A percentile compares a stretch with the other conserved stretches of the same genome.
Conservation (phyloP, 2,797 vertebrate genomes). For the Chaetophractus vellerosus region DNA sequence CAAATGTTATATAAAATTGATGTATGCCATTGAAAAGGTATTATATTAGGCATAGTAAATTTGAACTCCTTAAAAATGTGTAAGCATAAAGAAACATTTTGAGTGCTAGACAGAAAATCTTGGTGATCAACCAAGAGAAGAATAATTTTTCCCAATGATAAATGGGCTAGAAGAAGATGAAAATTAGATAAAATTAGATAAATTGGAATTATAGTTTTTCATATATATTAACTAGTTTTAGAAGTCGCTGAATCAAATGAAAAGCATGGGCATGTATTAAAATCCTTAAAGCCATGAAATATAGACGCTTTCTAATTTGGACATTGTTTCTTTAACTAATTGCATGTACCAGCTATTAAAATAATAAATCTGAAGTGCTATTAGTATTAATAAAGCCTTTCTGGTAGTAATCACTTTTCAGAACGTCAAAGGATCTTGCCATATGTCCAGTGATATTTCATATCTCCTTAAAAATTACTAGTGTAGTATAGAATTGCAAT, state of each 20-base stretch:
- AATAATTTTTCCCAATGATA: neutral
- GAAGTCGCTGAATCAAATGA: constrained; percentile 1
- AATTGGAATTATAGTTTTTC: constrained; percentile 7
- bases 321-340: constrained; percentile 30
- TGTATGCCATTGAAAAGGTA: neutral
- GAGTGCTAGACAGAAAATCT: constrained; percentile 11
- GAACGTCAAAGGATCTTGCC: neutral
- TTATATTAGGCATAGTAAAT: neutral
- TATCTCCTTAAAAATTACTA: neutral
- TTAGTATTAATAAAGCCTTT: neutral
- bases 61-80: neutral
- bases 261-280: neutral
- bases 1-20: neutral
- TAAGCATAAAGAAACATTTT: neutral
- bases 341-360: neutral
- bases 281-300: neutral
- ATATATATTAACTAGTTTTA: neutral
- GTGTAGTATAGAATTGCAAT: neutral
- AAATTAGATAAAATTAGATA: neutral
- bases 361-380: neutral
- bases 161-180: neutral
- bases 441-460: neutral
- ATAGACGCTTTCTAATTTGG: neutral
- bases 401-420: neutral
- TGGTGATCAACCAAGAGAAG: neutral